Percentiles rank a stretch among this genome's conserved stretches.
phyloP scores from a whole-genome alignment of 2,888 invertebrate species.

The Pristionchus arcanus region DNA sequence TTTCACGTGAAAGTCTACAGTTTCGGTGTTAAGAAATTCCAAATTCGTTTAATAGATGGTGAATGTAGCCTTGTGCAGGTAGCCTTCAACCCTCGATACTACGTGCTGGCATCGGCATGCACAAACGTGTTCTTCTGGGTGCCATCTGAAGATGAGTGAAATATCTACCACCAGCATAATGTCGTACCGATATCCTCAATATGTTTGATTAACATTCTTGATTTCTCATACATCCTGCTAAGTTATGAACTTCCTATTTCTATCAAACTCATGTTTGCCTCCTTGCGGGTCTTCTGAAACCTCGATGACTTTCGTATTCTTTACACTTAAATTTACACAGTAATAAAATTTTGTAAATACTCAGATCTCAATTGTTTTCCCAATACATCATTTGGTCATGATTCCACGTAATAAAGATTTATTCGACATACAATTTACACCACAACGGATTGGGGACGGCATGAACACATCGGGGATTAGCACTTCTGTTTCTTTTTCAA shows the following conservation, averaged over 20 bases:
- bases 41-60: neutral
- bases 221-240: neutral
- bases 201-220: neutral
- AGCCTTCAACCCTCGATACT: conserved; percentile 55
- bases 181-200: neutral
- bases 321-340: neutral
- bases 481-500: neutral
- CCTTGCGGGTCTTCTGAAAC: neutral
- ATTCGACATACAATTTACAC: too few relatives aligned
- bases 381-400: neutral
- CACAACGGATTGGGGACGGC: neutral
- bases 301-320: neutral
- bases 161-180: neutral
- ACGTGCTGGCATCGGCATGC: conserved; percentile 55
- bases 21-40: too few relatives aligned
- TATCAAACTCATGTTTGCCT: neutral
- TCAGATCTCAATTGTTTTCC: neutral
- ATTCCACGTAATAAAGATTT: too few relatives aligned
- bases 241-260: neutral
- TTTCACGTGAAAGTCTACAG: too few relatives aligned
- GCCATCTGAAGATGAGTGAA: conserved; percentile 33
- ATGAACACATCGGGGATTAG: conserved; percentile 40
- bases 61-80: conserved; percentile 19
- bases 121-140: conserved; percentile 49
- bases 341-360: neutral